Base-by-base conservation (phyloP, 2,888 invertebrate species). In the Trimorus sp. region DNA sequence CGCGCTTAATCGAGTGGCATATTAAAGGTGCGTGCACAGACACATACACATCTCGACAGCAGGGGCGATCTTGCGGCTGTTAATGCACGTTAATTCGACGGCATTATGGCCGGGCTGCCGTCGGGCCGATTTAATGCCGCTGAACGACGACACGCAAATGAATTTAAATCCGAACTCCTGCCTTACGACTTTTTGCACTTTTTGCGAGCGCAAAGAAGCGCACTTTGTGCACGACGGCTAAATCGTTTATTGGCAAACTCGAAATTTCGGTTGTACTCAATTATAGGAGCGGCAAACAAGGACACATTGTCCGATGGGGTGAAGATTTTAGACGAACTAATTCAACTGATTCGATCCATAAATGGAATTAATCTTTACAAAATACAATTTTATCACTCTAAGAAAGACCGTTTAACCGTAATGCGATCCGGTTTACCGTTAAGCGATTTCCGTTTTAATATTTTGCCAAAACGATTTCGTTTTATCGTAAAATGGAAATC, bases 1-100 rank as follows among this genome's bases (percentile, higher is more conserved):
- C 48, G 42, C 65, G 42, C 65, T 59, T 77, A 75, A 75, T 71
- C 68, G 80, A 77, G 70, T 62, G 51, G 75, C 73, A 73, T 73
- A 73, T 76, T 78, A 79, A 83, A 81, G 65, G 76, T 76, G 77
- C 83, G 80, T 78, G 83, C 77, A 74, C 2, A 26, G 26, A 26
- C 26, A 26, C 26, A 26, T 26, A 26, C 75, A 78, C 68, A 63
- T 75, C 77, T 65, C 59, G 76, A 58, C 70, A 59, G 40, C 56
- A 63, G 73, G 66, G 79, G 74, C 75, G 75, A 68, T 80, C 75
- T 80, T 65, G 79, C 62, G 79, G 84, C 74, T 76, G 81, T 85
- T 86, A 85, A 86, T 86, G 81, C 81, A 85, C 85, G 84, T 84
- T 85, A 84, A 84, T 86, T 85, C 84, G 84, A 83, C 74, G 80